phyloP scores from a whole-genome alignment of 2,113 vertebrate species.

The Uropsilus gracilis region DNA sequence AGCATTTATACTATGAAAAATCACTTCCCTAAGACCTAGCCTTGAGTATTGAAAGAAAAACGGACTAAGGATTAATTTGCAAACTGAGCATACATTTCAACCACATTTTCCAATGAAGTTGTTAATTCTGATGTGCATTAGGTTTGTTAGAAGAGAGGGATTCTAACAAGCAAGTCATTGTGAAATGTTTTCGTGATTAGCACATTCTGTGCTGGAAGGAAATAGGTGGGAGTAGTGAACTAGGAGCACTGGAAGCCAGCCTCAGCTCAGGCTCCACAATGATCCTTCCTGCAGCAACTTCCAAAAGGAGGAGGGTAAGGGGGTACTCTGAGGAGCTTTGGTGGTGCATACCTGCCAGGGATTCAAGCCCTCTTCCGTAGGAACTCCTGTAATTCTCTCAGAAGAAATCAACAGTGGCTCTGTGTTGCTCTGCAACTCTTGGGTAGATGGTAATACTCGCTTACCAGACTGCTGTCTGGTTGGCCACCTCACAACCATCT shows the following conservation, averaged over 20 bases:
- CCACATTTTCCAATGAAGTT: conserved; percentile 32
- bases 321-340: neutral
- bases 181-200: conserved; percentile 68
- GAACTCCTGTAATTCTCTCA: neutral
- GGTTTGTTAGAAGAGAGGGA: conserved; percentile 43
- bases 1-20: neutral
- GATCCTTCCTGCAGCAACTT: conserved; percentile 39
- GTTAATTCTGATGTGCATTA: conserved; percentile 48
- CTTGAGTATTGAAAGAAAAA: neutral
- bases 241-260: conserved; percentile 51
- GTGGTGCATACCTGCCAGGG: neutral
- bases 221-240: conserved; percentile 67
- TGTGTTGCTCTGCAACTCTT: neutral
- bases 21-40: neutral
- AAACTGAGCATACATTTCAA: conserved; percentile 49
- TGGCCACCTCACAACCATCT: neutral
- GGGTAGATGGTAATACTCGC: neutral
- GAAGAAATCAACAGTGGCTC: neutral
- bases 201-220: conserved; percentile 71
- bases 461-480: neutral
- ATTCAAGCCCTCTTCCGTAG: neutral
- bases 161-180: conserved; percentile 63
- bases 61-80: conserved; percentile 32
- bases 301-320: neutral
- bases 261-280: neutral